Conservation (phyloP, 2,888 invertebrate species). For the Beris morrisii region DNA sequence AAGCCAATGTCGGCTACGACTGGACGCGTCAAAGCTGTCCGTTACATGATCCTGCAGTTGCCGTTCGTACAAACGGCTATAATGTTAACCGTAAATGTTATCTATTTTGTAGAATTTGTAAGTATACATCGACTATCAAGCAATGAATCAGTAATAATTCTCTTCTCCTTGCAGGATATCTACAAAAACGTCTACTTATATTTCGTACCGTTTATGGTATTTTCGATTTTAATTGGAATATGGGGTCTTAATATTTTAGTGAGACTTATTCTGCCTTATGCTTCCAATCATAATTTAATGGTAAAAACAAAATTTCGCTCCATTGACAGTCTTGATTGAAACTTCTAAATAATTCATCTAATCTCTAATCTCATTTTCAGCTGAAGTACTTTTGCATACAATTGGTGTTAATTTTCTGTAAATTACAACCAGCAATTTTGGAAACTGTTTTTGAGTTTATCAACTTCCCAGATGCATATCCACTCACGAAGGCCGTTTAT, state of each 20-base stretch:
- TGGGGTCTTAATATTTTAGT: constrained; percentile 53
- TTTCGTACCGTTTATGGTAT: constrained; percentile 51
- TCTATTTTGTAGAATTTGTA: constrained; percentile 47
- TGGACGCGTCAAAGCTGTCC: constrained; percentile 46
- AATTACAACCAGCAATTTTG: constrained; percentile 50
- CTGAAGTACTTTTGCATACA: constrained; percentile 53
- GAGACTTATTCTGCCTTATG: constrained; percentile 48
- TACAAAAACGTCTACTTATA: constrained; percentile 47
- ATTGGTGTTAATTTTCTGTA: constrained; percentile 51
- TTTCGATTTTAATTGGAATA: constrained; percentile 51
- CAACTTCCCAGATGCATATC: constrained; percentile 48
- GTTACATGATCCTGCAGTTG: constrained; percentile 53
- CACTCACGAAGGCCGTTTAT: constrained; percentile 52
- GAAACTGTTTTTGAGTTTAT: constrained; percentile 47
- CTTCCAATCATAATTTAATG: constrained; percentile 49
- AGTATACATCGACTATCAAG: constrained; percentile 23
- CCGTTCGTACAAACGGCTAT: constrained; percentile 51
- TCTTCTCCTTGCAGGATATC: constrained; percentile 42
- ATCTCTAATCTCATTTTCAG: constrained; percentile 37
- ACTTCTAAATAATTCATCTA: neutral
- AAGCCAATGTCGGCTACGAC: constrained; percentile 48
- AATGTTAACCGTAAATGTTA: constrained; percentile 50
- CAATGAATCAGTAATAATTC: neutral
- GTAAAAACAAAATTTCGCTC: constrained; percentile 37
- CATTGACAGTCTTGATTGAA: neutral